Percentiles rank a stretch among this genome's conserved stretches.
phyloP scores from a whole-genome alignment of 2,113 vertebrate species.

The Zonotrichia leucophrys region DNA sequence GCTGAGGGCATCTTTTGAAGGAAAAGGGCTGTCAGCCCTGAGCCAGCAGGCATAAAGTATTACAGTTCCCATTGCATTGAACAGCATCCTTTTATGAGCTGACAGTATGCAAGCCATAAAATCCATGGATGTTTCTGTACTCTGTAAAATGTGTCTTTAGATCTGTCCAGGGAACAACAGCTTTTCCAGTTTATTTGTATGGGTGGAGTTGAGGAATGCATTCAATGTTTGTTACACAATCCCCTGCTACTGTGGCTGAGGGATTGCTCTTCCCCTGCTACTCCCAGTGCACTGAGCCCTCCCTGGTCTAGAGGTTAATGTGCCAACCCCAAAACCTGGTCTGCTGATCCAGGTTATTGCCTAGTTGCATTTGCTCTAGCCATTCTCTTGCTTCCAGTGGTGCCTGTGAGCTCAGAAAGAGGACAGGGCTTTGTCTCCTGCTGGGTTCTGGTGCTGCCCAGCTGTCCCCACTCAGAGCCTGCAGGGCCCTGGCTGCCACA shows the following conservation, averaged over 20 bases:
- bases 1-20: not conserved
- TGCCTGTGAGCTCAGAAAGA: not conserved
- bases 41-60: not conserved
- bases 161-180: not conserved
- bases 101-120: not conserved
- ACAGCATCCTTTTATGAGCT: not conserved
- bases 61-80: not conserved
- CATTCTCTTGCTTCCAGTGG: not conserved
- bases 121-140: not conserved
- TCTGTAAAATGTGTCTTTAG: not conserved
- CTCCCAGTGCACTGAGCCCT: not conserved
- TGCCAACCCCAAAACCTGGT: not conserved
- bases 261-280: not conserved
- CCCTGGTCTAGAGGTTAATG: not conserved
- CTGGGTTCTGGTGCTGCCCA: not conserved
- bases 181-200: not conserved
- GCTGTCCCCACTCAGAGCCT: not conserved
- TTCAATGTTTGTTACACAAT: accelerated
- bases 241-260: not conserved
- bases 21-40: not conserved
- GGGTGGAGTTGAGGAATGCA: not conserved
- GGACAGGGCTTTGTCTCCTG: accelerated
- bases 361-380: not conserved
- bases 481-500: not conserved
- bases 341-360: not conserved